Percentiles rank a stretch among this genome's conserved stretches.
These are phyloP conservation scores for Holocentrus rufus DNA, from an alignment of 2,797 vertebrate genomes.

Conservation along the genomic window DNA sequence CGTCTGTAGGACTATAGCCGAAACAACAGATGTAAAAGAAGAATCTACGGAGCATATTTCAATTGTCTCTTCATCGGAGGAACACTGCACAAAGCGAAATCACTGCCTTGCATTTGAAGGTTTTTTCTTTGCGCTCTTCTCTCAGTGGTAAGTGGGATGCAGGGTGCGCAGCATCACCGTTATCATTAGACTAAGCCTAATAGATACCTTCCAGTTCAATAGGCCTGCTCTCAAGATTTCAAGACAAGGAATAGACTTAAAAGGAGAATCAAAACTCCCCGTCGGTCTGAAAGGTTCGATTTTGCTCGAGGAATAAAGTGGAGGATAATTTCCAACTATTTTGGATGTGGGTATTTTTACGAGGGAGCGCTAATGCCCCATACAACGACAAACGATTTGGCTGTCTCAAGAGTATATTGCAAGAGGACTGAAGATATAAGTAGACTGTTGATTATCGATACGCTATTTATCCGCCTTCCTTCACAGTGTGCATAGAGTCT, in stretches of 20 bases:
- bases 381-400: conserved; percentile 31
- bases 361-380: conserved; percentile 45
- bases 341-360: conserved; percentile 63
- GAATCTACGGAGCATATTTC: conserved; percentile 28
- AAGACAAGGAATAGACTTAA: conserved; percentile 24
- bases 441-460: conserved; percentile 55
- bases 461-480: conserved; percentile 44
- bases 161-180: conserved; percentile 72
- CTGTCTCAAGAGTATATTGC: conserved; percentile 31
- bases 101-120: conserved; percentile 24
- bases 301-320: conserved; percentile 58
- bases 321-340: conserved; percentile 61
- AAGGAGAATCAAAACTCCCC: conserved; percentile 39
- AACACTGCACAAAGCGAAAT: conserved; percentile 36
- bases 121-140: conserved; percentile 46
- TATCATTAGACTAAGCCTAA: conserved; percentile 35
- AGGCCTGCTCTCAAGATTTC: conserved; percentile 39
- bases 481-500: conserved; percentile 24
- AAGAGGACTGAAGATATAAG: conserved; percentile 26
- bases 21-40: conserved; percentile 42
- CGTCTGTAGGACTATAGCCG: conserved; percentile 24
- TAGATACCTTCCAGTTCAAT: conserved; percentile 43
- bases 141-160: conserved; percentile 59
- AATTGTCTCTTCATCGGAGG: conserved; percentile 26
- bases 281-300: conserved; percentile 19